Conservation (phyloP, 2,113 vertebrate species). For the Sebastes schlegelii region DNA sequence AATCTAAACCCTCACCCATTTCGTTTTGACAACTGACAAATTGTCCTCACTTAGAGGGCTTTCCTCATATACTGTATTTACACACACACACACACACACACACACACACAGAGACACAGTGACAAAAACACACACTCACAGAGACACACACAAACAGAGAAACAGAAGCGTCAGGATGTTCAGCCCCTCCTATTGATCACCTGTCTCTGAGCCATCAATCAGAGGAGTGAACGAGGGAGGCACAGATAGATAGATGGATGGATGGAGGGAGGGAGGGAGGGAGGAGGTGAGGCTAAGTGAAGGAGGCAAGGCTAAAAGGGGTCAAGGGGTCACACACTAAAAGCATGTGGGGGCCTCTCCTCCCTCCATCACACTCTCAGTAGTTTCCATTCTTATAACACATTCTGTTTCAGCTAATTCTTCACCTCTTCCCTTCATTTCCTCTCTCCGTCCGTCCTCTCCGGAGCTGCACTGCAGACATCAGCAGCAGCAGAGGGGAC, state of each 20-base stretch:
- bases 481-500: neutral
- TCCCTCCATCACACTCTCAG: constrained; percentile 36
- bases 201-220: constrained; percentile 75
- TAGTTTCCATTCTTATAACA: constrained; percentile 60
- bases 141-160: constrained; percentile 34
- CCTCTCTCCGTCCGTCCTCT: neutral
- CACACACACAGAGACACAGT: constrained; percentile 28
- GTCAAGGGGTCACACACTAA: constrained; percentile 74
- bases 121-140: neutral
- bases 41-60: constrained; percentile 60
- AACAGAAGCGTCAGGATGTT: constrained; percentile 70
- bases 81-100: constrained; percentile 47
- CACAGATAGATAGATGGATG: constrained; percentile 30
- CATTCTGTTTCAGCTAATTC: constrained; percentile 35
- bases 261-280: neutral
- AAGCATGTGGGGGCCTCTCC: constrained; percentile 68
- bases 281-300: constrained; percentile 51
- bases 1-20: constrained; percentile 65
- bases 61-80: constrained; percentile 55
- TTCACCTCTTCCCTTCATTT: neutral
- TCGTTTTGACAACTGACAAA: constrained; percentile 72
- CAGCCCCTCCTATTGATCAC: constrained; percentile 72
- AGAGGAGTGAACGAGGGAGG: constrained; percentile 41
- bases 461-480: neutral
- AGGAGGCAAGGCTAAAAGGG: constrained; percentile 77